phyloP scores from a whole-genome alignment of 2,113 vertebrate species.

The Melanerpes formicivorus region DNA sequence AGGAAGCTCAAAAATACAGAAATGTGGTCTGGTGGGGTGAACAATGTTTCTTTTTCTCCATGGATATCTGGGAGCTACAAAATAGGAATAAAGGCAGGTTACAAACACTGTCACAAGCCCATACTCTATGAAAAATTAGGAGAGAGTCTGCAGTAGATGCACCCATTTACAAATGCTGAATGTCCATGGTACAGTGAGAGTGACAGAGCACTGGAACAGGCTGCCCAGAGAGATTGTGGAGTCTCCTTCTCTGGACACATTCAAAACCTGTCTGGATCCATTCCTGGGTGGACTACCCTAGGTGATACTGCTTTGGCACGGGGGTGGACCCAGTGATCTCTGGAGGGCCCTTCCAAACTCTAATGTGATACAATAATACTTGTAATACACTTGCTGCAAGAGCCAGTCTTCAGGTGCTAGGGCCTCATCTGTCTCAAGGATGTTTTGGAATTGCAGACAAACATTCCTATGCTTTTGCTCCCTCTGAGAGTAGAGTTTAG shows the following conservation, averaged over 20 bases:
- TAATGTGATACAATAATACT: neutral
- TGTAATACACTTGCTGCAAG: neutral
- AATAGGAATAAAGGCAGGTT: neutral
- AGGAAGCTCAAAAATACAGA: neutral
- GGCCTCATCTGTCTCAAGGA: neutral
- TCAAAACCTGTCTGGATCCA: too few species aligned
- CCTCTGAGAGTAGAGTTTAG: neutral
- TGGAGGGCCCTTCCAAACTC: too few species aligned
- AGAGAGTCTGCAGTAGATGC: neutral
- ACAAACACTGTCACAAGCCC: neutral
- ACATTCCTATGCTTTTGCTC: neutral
- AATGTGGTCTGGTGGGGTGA: neutral
- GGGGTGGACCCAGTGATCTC: too few species aligned
- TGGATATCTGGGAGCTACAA: neutral
- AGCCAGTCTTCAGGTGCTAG: neutral
- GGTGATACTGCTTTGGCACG: too few species aligned
- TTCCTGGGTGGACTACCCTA: too few species aligned
- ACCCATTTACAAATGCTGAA: neutral
- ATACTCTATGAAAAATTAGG: neutral
- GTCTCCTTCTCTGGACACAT: too few species aligned
- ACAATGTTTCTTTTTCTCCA: neutral
- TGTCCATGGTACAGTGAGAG: neutral
- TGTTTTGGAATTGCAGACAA: neutral
- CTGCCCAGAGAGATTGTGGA: too few species aligned
- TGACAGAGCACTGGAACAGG: too few species aligned